These are phyloP conservation scores for Aleiodes sp. DNA, from an alignment of 1,140 invertebrate genomes.

Conservation along the genomic window DNA sequence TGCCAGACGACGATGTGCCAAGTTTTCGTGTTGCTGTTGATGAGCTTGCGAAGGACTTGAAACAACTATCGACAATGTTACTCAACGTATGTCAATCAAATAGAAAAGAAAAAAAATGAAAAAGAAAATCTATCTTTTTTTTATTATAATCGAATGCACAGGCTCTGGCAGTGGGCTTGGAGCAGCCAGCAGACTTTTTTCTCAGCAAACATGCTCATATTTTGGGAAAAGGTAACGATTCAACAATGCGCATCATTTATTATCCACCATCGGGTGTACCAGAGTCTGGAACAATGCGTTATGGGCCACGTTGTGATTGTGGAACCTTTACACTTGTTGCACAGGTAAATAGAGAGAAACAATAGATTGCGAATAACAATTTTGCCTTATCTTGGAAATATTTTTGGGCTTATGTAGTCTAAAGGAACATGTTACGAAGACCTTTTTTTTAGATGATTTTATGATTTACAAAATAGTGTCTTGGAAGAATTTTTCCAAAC, in stretches of 20 bases:
- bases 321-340: conserved; percentile 79
- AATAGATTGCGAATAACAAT: conserved; percentile 34
- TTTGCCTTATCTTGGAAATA: conserved; percentile 51
- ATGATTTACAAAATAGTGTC: too few relatives aligned
- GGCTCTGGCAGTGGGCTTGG: conserved; percentile 72
- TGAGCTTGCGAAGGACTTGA: conserved; percentile 73
- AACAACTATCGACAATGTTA: conserved; percentile 73
- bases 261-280: conserved; percentile 71
- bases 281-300: conserved; percentile 69
- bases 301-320: conserved; percentile 77
- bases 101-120: conserved; percentile 33
- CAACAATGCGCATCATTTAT: conserved; percentile 74
- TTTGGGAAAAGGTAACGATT: conserved; percentile 72
- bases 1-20: conserved; percentile 74
- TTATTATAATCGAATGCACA: conserved; percentile 48
- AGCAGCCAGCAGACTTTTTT: conserved; percentile 64
- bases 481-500: too few relatives aligned
- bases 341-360: conserved; percentile 61
- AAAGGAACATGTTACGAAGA: too few relatives aligned
- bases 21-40: conserved; percentile 72
- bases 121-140: conserved; percentile 25
- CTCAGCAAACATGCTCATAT: conserved; percentile 72
- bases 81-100: conserved; percentile 51
- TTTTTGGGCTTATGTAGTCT: too few relatives aligned
- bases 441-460: too few relatives aligned